Evolutionary conservation across 2,113 vertebrate species (phyloP).

Genomic region (Paradoxurus hermaphroditus): DNA sequence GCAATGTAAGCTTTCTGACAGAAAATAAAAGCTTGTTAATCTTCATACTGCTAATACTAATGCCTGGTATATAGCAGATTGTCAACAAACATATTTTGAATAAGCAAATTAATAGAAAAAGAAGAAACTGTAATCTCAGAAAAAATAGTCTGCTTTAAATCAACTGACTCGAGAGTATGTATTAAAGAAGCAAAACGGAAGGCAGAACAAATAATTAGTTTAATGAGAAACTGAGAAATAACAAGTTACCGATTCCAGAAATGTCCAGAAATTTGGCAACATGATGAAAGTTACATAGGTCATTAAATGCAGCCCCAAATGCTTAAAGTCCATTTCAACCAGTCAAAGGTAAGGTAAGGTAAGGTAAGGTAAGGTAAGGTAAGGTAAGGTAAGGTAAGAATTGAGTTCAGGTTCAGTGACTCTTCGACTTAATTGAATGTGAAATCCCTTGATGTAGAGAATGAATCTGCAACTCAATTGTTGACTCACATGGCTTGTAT

Average conservation of each 20-base stretch:
- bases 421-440: neutral
- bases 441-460: neutral
- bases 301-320: neutral
- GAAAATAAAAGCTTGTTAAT: neutral
- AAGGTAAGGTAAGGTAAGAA: conserved; percentile 41
- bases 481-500: neutral
- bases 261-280: neutral
- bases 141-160: neutral
- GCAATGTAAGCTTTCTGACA: neutral
- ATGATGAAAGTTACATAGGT: neutral
- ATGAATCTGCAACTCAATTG: neutral
- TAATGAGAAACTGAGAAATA: neutral
- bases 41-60: neutral
- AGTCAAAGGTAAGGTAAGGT: neutral
- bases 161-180: neutral
- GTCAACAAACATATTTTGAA: neutral
- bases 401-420: neutral
- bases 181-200: neutral
- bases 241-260: neutral
- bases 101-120: neutral
- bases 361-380: neutral
- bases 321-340: conserved; percentile 24
- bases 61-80: neutral
- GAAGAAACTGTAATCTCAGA: fast-evolving
- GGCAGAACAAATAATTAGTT: neutral